Base-by-base conservation (phyloP, 1,140 invertebrate genomes). In the Cheumatopsyche charites region DNA sequence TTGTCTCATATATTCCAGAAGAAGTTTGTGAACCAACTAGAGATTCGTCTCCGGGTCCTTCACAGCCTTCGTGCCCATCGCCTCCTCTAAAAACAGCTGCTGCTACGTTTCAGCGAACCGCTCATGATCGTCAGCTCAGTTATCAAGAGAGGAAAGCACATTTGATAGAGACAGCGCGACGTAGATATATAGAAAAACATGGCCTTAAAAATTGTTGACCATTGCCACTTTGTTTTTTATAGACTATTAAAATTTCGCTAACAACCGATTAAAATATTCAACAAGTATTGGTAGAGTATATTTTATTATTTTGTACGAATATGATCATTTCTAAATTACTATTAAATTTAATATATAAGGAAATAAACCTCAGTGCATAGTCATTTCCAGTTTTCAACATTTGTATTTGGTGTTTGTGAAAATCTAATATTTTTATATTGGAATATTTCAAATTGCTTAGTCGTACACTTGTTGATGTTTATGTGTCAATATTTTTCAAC, bases 151-250 rank as follows among this genome's bases (percentile, higher is more conserved):
- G 90, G 49, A 95, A 95, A 82, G 84, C 87, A 63, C 87, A 89
- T 76, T 89, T 95, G 83, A 90, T 95, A 73, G 90, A 88, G 12
- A 88, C 89, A 78, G 92, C 93, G 13, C 84, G 92, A 66, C 85
- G 87, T 82, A 87, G 87, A 76, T 95, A 94, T 79, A 91, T 93
- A 67, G 86, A 91, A 79, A 94, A 94, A 81, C 90, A 94, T 77
- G 88, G 88, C 19, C 84, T 92, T 61, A 42, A 61, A 7, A 82
- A 84, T 36, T 72, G 62, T 71, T 62, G 70, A 55, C 49, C 49
- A 58, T 58, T 19, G 11, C 21, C 55, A 67, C 11, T 21, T 67
- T 52, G 45, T 26, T 65, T n/a, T 26, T 6, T 9, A 19, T 26
- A 67, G 42, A 43, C 65, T 52, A 49, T 67, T 23, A 15, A 19